Evolutionary conservation across 2,113 vertebrate species (phyloP).

Genomic region (Plotosus lineatus): DNA sequence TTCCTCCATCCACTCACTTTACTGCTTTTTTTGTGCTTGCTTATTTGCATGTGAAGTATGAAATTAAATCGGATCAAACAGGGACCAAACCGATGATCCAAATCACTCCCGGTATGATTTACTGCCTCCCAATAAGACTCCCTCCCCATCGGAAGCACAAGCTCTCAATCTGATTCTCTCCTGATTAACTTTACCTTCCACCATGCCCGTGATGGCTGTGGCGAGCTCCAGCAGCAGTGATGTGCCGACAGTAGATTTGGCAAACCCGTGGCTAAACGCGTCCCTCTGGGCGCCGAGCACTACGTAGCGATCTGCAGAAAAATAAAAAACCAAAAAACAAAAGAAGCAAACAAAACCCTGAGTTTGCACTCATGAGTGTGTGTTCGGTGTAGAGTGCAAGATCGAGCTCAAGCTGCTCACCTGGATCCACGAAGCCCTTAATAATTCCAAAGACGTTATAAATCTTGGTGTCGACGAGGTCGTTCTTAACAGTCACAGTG

Average conservation of each 20-base stretch:
- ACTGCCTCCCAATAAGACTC: neutral
- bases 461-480: conserved; percentile 75
- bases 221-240: conserved; percentile 83
- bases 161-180: too few relatives aligned
- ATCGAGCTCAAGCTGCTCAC: conserved; percentile 60
- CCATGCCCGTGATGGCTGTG: conserved; percentile 70
- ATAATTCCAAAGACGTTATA: conserved; percentile 88
- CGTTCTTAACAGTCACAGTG: conserved; percentile 79
- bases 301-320: conserved; percentile 80
- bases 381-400: too few relatives aligned
- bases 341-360: too few relatives aligned
- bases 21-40: neutral
- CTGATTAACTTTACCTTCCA: conserved; percentile 72
- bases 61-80: neutral
- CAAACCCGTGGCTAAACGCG: conserved; percentile 78
- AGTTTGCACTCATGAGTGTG: neutral
- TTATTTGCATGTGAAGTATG: neutral
- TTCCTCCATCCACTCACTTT: neutral
- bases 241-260: conserved; percentile 84
- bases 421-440: conserved; percentile 85
- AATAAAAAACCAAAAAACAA: too few relatives aligned
- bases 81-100: too few relatives aligned
- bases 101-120: neutral
- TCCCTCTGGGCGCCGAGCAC: conserved; percentile 93
- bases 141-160: too few relatives aligned